Evolutionary conservation across 2,797 vertebrate genomes (phyloP).

Genomic region (Argentina silus): DNA sequence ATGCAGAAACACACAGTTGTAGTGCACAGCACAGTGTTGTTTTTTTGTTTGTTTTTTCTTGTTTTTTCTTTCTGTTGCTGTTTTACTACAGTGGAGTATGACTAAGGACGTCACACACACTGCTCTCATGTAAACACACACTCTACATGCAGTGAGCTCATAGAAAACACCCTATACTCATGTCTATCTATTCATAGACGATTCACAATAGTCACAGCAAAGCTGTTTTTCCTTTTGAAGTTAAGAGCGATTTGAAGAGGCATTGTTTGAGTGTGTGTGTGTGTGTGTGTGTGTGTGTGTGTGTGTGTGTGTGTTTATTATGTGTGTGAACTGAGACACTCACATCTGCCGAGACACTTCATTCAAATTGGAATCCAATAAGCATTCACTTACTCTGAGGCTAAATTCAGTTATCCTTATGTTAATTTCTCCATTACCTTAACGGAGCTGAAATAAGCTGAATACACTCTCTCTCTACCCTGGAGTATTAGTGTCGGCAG

Average conservation of each 20-base stretch:
- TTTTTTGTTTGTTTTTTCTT: neutral
- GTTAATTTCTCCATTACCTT: slow-evolving; percentile 35
- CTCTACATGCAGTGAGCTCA: neutral
- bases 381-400: slow-evolving; percentile 21
- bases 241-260: neutral
- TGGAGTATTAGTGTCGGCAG: slow-evolving; percentile 7
- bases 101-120: neutral
- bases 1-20: too few species aligned
- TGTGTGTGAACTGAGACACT: slow-evolving; percentile 22
- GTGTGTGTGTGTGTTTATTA: slow-evolving; percentile 5
- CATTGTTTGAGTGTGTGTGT: neutral
- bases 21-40: neutral
- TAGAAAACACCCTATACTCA: too few species aligned
- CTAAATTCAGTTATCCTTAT: slow-evolving; percentile 27
- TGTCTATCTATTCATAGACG: too few species aligned
- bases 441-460: slow-evolving; percentile 42
- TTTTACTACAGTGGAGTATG: neutral
- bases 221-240: neutral
- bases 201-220: neutral
- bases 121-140: neutral
- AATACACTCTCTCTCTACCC: slow-evolving; percentile 19
- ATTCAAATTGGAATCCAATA: slow-evolving; percentile 36
- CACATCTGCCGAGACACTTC: slow-evolving; percentile 22
- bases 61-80: neutral
- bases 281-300: neutral